Evolutionary conservation across 2,888 invertebrate genomes (phyloP).

Genomic region (Tryphoninae sp.): DNA sequence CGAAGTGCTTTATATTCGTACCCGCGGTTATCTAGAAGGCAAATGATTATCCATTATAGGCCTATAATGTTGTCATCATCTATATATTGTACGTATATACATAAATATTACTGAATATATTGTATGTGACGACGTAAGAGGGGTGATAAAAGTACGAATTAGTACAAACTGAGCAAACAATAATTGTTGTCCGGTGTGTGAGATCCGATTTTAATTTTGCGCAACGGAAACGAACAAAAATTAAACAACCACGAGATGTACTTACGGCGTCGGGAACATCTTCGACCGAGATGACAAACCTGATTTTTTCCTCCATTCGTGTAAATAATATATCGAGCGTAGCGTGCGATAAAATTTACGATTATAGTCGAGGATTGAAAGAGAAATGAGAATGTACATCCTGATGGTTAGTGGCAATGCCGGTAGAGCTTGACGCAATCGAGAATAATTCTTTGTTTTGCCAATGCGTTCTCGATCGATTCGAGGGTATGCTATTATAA

Average conservation of each 20-base stretch:
- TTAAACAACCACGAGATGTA: slow-evolving; percentile 43
- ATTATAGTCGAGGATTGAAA: not conserved
- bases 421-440: slow-evolving; percentile 1
- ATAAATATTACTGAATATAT: slow-evolving; percentile 42
- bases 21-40: slow-evolving; percentile 16
- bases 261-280: slow-evolving; percentile 35
- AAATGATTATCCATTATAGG: slow-evolving; percentile 23
- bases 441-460: slow-evolving; percentile 18
- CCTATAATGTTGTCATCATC: slow-evolving; percentile 27
- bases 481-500: not conserved
- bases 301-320: slow-evolving; percentile 43
- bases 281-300: slow-evolving; percentile 19
- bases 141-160: slow-evolving; percentile 62
- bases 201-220: not conserved
- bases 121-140: slow-evolving; percentile 10
- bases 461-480: not conserved
- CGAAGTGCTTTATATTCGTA: slow-evolving; percentile 19
- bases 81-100: slow-evolving; percentile 33
- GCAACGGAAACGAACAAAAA: slow-evolving; percentile 7
- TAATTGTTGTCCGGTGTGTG: slow-evolving; percentile 59
- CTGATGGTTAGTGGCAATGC: not conserved
- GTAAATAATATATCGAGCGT: slow-evolving; percentile 56
- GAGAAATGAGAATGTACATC: not conserved
- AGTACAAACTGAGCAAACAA: slow-evolving; percentile 68
- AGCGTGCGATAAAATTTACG: slow-evolving; percentile 17